Conservation (phyloP, 2,797 vertebrate species). For the Melopsittacus undulatus region DNA sequence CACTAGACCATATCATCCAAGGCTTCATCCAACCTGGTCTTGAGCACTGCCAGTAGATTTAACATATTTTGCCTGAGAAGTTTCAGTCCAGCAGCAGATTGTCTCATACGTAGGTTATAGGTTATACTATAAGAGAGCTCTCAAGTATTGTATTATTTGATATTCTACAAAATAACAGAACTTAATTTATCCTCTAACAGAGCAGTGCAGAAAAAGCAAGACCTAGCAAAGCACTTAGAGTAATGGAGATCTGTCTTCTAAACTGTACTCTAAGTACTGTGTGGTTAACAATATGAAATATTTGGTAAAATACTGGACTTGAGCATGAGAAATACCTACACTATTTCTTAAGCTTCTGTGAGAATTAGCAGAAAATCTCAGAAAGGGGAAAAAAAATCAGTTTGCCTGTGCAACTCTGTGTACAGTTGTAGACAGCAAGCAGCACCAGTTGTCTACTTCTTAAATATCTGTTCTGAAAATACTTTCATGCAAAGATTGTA, state of each 20-base stretch:
- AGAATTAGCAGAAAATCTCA: background rate
- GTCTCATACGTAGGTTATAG: fast-evolving
- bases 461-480: background rate
- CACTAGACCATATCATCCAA: too few species aligned
- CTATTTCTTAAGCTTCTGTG: background rate
- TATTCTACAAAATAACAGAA: background rate
- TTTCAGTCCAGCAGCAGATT: background rate
- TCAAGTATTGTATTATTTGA: background rate
- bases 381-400: background rate
- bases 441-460: background rate
- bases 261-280: background rate
- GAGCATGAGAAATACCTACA: background rate
- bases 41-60: too few species aligned
- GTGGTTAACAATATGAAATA: background rate
- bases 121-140: background rate
- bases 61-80: background rate
- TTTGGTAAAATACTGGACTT: background rate
- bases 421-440: background rate
- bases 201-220: background rate
- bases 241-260: background rate
- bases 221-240: background rate
- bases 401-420: background rate
- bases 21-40: too few species aligned
- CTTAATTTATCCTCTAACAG: background rate
- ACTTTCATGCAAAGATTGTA: background rate